Evolutionary conservation across 2,797 vertebrate species (phyloP), one percentile per base, ranked within the genome.

Genomic region (Oreonectes daqikongensis): DNA sequence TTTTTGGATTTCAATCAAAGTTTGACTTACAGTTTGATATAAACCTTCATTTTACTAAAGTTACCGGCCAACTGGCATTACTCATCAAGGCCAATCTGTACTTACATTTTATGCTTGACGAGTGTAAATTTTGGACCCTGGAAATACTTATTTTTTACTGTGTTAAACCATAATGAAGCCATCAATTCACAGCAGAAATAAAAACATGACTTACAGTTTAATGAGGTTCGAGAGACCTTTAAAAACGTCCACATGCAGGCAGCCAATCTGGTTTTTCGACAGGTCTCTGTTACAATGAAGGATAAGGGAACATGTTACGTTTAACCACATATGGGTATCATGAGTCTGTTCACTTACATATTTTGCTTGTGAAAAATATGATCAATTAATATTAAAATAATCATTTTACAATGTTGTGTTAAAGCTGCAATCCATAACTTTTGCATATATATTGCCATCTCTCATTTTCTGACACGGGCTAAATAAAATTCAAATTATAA

Each of bases 261-360:
- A 99, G 85, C 96, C 95, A 79, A 99, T 97, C 81, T 94, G 94
- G 90, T 99, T 99, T 89, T 97, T 99, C 75, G 96, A 96, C 87
- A 99, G 87, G 84, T 99, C 97, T 88, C 97, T 99, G 84, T 18
- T 82, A 84, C 17, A 64, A 72, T 83, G 84, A 86, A 55, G 81
- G 6, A 70, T 55, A 65, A 14, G 48, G 64, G 15, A 66, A 79
- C 46, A 9, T 20, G 46, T 53, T 20, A 30, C 5, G 24, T 53
- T 10, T 1, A 60, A 60, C 6, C 32, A 40, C 10, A 57, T 40
- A n/a, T 5, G 1, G 15, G 8, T 20, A 42, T 42, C 40, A 42
- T 42, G 12, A 42, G 35, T 42, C 2, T 1, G 40, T n/a, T n/a
- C n/a, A n/a, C n/a, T n/a, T n/a, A n/a, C n/a, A n/a, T n/a, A n/a